These are phyloP conservation scores for Coelopa frigida DNA, from an alignment of 1,140 invertebrate genomes.

Conservation along the genomic window DNA sequence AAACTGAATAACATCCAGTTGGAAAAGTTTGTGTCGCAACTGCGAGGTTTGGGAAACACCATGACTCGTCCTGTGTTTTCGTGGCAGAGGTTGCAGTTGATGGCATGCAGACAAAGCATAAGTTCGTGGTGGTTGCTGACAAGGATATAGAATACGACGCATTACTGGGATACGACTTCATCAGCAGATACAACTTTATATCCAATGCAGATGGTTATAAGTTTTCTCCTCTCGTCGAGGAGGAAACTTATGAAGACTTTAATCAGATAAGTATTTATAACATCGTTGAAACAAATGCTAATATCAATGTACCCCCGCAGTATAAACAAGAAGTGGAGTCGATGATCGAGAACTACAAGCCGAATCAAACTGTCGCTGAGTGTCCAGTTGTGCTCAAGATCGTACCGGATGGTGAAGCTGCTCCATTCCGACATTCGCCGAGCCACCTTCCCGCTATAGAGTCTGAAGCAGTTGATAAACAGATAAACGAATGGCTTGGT, in stretches of 20 bases:
- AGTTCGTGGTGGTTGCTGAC: constrained; percentile 9
- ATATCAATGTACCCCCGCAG: constrained; percentile 4
- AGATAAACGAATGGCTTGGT: constrained; percentile 13
- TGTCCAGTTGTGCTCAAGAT: constrained; percentile 6
- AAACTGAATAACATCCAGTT: neutral
- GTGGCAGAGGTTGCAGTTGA: constrained; percentile 7
- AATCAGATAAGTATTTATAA: constrained; percentile 12
- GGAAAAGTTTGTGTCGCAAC: constrained; percentile 1
- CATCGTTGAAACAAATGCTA: neutral
- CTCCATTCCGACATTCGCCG: constrained; percentile 10
- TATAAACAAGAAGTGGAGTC: neutral
- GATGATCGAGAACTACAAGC: neutral
- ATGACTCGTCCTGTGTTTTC: neutral
- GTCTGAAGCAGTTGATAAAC: constrained; percentile 6
- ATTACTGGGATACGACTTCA: constrained; percentile 8
- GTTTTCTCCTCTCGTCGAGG: too few relatives aligned
- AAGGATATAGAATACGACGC: constrained; percentile 5
- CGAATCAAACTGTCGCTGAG: neutral
- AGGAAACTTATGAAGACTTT: neutral
- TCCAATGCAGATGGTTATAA: constrained; percentile 7
- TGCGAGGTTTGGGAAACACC: constrained; percentile 7
- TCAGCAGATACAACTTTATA: neutral
- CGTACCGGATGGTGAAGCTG: neutral
- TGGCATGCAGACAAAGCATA: neutral
- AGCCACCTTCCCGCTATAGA: constrained; percentile 11